These are phyloP conservation scores for Falco concolor DNA, from an alignment of 2,797 vertebrate genomes.

Conservation along the genomic window DNA sequence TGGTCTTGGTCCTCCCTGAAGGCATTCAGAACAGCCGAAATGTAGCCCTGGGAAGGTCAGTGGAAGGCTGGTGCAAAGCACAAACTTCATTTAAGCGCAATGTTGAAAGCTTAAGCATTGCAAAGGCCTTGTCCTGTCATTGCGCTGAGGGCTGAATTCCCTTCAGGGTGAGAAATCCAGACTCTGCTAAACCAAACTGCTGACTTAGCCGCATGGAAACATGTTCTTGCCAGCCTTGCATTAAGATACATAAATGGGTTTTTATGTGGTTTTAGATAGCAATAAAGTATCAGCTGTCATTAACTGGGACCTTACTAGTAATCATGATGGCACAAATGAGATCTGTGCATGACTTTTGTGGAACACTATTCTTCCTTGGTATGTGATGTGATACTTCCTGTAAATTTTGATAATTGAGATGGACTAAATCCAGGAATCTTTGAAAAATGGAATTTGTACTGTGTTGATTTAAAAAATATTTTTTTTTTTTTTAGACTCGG, in stretches of 20 bases:
- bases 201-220: neutral
- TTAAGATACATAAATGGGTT: neutral
- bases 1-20: neutral
- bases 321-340: neutral
- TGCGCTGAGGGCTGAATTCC: neutral
- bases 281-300: neutral
- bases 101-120: neutral
- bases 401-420: neutral
- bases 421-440: neutral
- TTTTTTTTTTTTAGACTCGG: neutral
- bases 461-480: neutral
- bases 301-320: neutral
- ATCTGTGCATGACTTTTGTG: accelerated
- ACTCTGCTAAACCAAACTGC: neutral
- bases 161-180: neutral
- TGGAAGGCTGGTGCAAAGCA: neutral
- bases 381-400: neutral
- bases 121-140: neutral
- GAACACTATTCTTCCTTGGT: neutral
- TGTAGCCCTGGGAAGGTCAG: neutral
- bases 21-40: neutral
- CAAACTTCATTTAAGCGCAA: neutral
- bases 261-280: neutral
- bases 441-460: neutral
- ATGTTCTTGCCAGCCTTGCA: neutral